phyloP scores from a whole-genome alignment of 2,888 invertebrate species.

The Chrysolina haemoptera region DNA sequence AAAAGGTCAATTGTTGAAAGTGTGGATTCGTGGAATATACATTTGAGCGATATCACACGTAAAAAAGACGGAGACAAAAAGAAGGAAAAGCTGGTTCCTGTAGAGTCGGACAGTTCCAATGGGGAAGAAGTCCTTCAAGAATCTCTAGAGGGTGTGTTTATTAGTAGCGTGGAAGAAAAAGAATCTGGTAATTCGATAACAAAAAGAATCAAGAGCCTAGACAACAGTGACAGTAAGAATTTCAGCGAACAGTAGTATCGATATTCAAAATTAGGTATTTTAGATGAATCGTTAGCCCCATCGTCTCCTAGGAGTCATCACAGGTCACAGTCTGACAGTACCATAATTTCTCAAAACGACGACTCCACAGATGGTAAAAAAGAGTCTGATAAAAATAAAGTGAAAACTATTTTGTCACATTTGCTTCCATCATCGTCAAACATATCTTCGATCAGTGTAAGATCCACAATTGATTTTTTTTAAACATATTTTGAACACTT shows the following conservation, averaged over 20 bases:
- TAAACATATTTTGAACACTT: constrained; percentile 55
- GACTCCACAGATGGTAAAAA: constrained; percentile 66
- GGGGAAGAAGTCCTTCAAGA: constrained; percentile 39
- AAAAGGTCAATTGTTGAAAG: constrained; percentile 80
- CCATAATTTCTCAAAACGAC: constrained; percentile 60
- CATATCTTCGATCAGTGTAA: constrained; percentile 67
- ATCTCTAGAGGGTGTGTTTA: constrained; percentile 30
- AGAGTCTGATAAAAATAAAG: constrained; percentile 73
- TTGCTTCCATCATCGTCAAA: constrained; percentile 75
- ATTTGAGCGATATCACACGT: constrained; percentile 68
- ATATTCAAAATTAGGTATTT: constrained; percentile 33
- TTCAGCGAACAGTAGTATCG: constrained; percentile 1
- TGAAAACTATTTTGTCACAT: constrained; percentile 80
- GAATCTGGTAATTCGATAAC: constrained; percentile 56
- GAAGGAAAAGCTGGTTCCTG: constrained; percentile 52
- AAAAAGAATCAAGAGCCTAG: constrained; percentile 69
- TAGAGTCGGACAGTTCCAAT: constrained; percentile 60
- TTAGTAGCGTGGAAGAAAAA: constrained; percentile 36
- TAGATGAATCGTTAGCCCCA: constrained; percentile 49
- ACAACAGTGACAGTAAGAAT: constrained; percentile 68
- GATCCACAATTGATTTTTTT: constrained; percentile 16
- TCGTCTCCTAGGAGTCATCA: constrained; percentile 65
- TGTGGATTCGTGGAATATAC: constrained; percentile 80
- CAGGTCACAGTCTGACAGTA: constrained; percentile 69
- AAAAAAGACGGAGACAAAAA: constrained; percentile 65